Evolutionary conservation across 2,888 invertebrate genomes (phyloP).

Genomic region (Agrotis segetum): DNA sequence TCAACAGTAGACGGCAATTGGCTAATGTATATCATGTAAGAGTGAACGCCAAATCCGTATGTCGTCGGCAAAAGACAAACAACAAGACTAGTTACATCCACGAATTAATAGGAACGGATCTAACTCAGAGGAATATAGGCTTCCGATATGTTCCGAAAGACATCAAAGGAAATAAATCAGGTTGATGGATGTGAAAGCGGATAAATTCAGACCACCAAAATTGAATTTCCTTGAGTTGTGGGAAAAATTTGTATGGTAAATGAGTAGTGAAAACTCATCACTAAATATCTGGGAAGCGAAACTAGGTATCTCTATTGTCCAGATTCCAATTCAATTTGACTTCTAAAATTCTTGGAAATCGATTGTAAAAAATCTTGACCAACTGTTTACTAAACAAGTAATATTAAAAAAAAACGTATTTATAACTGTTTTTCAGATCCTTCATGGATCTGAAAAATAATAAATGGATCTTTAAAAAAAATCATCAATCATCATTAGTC

Average conservation of each 20-base stretch:
- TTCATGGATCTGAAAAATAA: no score
- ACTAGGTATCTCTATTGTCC: neutral
- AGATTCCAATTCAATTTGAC: neutral
- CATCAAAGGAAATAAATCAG: constrained; percentile 48
- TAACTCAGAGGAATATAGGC: constrained; percentile 35
- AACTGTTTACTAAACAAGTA: no score
- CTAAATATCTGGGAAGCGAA: neutral
- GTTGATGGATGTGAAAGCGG: constrained; percentile 42
- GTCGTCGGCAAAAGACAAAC: constrained; percentile 13
- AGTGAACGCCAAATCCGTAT: neutral
- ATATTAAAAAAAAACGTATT: no score
- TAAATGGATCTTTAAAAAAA: no score
- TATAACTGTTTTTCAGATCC: neutral
- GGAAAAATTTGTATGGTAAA: constrained; percentile 23
- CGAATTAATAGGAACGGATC: constrained; percentile 27
- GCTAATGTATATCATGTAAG: no score
- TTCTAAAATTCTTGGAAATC: neutral
- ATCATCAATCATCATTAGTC: no score
- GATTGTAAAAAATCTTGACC: no score
- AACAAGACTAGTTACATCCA: constrained; percentile 17
- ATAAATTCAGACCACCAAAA: constrained; percentile 41
- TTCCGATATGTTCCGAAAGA: constrained; percentile 47
- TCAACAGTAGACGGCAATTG: no score
- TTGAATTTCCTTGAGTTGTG: constrained; percentile 40
- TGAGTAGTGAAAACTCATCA: constrained; percentile 21